Conservation (phyloP, 1,140 invertebrate species). For the Bombus ignitus region DNA sequence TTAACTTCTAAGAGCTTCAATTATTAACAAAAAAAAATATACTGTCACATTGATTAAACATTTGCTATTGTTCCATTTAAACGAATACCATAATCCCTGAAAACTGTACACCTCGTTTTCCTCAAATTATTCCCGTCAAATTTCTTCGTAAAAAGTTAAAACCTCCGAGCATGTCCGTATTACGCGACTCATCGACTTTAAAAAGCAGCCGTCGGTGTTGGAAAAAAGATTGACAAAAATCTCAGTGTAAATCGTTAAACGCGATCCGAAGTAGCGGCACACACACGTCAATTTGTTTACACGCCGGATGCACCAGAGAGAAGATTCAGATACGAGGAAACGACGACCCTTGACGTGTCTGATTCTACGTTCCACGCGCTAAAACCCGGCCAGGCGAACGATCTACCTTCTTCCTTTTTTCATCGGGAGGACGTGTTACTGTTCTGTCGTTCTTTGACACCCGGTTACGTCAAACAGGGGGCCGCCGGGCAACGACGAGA, state of each 20-base stretch:
- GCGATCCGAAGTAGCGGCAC: conserved; percentile 40
- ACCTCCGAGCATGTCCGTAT: no score
- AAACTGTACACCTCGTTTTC: neutral
- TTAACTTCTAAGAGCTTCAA: no score
- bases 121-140: neutral
- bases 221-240: conserved; percentile 4
- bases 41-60: neutral
- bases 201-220: neutral
- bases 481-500: conserved; percentile 28
- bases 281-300: conserved; percentile 41
- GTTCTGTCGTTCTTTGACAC: conserved; percentile 60
- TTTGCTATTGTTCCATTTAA: neutral
- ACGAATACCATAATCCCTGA: neutral
- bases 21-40: no score
- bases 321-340: conserved; percentile 51
- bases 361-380: conserved; percentile 57
- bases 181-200: conserved; percentile 1
- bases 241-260: conserved; percentile 45
- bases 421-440: conserved; percentile 40
- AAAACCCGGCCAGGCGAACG: conserved; percentile 46
- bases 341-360: conserved; percentile 54
- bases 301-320: conserved; percentile 32
- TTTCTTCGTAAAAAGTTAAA: neutral
- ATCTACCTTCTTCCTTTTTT: conserved; percentile 49
- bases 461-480: conserved; percentile 49